Base-by-base conservation (phyloP, 2,797 vertebrate genomes). In the Acanthurus lineatus region DNA sequence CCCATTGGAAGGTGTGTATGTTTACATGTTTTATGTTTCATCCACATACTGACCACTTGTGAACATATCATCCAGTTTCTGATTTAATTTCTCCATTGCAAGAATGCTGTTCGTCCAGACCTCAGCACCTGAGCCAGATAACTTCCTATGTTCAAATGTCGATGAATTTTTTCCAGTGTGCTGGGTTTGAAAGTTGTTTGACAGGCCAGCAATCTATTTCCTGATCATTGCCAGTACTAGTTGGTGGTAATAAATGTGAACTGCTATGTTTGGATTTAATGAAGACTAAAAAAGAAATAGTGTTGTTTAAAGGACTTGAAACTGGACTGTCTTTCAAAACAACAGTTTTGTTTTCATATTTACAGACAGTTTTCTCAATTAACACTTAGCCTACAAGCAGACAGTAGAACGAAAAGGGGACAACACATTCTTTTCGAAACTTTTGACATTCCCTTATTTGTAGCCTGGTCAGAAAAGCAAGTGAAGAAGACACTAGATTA, bases 1-100 rank as follows among this genome's bases (percentile, higher is more conserved):
- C 85, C 84, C 65, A 87, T 86, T 19, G 93, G 92, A 90, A 96
- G 95, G 95, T 96, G 57, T 76, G 91, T 86, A 68, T 60, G 5
- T 60, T 17, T 35, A 3, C 19, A 9, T 17, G 3, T n/a, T 65
- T 10, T 2, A 10, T 25, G 47, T 67, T 62, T 64, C 16, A 12
- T n/a, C 35, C 44, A 5, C 17, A 17, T 64, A n/a, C 51, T n/a
- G 40, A 17, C 16, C 0, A 20, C 32, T 76, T 9, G 5, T 32
- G 28, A 28, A 11, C n/a, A 54, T 32, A 54, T 8, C 1, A 48
- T 1, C 9, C 5, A n/a, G 14, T 2, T 16, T 57, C 38, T 47
- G 9, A 48, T 71, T 64, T 59, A 19, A 35, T 11, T 3, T 44
- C 28, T 38, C n/a, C 17, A 9, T 14, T 70, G n/a, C n/a, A 44